Percentiles rank a stretch among this genome's conserved stretches.
Conservation (phyloP, 2,113 vertebrate genomes). For the Ictalurus furcatus region DNA sequence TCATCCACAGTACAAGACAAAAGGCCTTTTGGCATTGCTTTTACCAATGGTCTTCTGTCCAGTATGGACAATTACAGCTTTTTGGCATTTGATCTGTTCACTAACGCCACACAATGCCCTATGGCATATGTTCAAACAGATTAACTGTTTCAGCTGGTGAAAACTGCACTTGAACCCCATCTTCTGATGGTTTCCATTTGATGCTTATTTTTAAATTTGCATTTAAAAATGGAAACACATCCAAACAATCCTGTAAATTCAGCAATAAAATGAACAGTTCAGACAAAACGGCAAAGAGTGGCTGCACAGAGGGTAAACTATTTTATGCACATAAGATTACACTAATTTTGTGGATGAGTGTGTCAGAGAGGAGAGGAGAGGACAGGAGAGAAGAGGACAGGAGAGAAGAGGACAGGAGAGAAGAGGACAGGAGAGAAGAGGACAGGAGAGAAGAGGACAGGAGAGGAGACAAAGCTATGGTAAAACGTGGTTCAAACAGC, state of each 20-base stretch:
- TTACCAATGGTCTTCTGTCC: neutral
- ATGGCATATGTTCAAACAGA: too few relatives aligned
- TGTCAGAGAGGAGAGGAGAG: neutral
- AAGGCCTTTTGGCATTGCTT: neutral
- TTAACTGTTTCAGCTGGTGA: neutral
- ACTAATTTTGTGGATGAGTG: slow-evolving; percentile 7
- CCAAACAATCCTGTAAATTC: neutral
- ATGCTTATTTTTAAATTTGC: neutral
- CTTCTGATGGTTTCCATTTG: neutral
- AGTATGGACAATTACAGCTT: neutral
- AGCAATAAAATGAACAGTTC: neutral
- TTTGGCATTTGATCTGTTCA: neutral
- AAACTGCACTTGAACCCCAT: neutral
- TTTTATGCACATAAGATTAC: neutral
- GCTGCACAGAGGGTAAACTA: neutral
- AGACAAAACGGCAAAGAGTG: neutral
- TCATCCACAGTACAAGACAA: neutral
- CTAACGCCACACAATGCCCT: neutral
- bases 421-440: neutral
- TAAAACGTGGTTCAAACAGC: neutral
- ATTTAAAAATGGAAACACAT: neutral
- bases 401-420: neutral
- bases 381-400: neutral
- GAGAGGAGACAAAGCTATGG: neutral
- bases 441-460: neutral